Base-by-base conservation (phyloP, 2,888 invertebrate species). In the Drosophila aldrichi region DNA sequence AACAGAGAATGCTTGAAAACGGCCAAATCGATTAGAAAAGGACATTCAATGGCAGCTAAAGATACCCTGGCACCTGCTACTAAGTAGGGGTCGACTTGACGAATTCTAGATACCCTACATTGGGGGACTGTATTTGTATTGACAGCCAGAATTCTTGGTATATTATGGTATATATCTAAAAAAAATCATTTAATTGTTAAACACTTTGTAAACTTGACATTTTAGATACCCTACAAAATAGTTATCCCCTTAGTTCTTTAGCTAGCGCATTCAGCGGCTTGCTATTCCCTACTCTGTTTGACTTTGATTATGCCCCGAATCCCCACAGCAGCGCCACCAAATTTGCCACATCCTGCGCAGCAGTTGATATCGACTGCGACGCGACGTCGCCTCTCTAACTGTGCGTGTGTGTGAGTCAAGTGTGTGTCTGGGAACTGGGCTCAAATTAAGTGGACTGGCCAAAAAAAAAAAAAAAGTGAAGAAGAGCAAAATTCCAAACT, bases 311-410 rank as follows among this genome's bases (percentile, higher is more conserved):
- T 59, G 70, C 43, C 49, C 46, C 58, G 38, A 49, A 36, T 48
- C 51, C 58, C 41, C 55, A 59, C 40, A 58, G 69, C 43, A 54
- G 68, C 57, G 82, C 73, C 85, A 70, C 88, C 81, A 82, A 88
- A 90, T 90, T 90, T 86, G 79, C 86, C 86, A 86, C 86, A 90
- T 86, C 90, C 86, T 83, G 87, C 70, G 54, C 66, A 65, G 67
- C 77, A 71, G 76, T 77, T 74, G 80, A 80, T 75, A 77, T 77
- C 67, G 55, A 64, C 43, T 49, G 70, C 77, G 72, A 60, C 80
- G 68, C 67, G 67, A 54, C 77, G 80, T 68, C 77, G 81, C 77
- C 80, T 12, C 34, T 44, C 9, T 18, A 7, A 18, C 10, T 41
- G n/a, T 46, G 25, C 32, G n/a, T 61, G 62, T 67, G 32, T 64